Conservation (phyloP, 2,797 vertebrate species). For the Thalassophryne amazonica region DNA sequence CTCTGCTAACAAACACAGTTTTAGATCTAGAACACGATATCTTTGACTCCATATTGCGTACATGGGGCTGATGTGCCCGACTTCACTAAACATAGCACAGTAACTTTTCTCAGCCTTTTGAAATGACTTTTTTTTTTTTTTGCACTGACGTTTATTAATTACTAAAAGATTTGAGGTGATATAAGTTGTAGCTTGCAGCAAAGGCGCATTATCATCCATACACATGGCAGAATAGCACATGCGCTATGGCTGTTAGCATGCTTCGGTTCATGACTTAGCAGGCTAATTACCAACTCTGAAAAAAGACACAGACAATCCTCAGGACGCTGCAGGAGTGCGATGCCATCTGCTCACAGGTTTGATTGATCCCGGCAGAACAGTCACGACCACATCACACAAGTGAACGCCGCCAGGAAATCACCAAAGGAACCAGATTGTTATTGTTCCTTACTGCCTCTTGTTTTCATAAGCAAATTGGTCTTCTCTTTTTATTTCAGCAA, state of each 20-base stretch:
- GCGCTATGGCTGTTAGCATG: conserved; percentile 56
- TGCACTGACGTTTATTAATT: conserved; percentile 17
- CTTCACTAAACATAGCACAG: too few relatives aligned
- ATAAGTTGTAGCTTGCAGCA: conserved; percentile 24
- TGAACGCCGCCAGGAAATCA: conserved; percentile 65
- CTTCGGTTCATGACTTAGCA: conserved; percentile 48
- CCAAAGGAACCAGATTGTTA: conserved; percentile 67
- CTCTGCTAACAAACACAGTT: conserved; percentile 22
- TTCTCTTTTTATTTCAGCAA: conserved; percentile 11
- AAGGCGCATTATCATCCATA: conserved; percentile 29
- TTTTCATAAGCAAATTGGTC: conserved; percentile 68
- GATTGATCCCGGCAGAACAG: conserved; percentile 70
- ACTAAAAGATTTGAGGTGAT: conserved; percentile 3
- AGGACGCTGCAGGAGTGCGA: conserved; percentile 46
- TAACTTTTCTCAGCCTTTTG: not conserved
- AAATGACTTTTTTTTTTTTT: not conserved
- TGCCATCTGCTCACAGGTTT: conserved; percentile 66
- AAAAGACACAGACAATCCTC: conserved; percentile 56
- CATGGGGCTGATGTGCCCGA: too few relatives aligned
- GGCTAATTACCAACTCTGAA: conserved; percentile 61
- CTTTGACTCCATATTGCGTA: not conserved
- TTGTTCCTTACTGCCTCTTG: conserved; percentile 60
- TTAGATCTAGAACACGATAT: conserved; percentile 25
- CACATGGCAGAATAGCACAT: conserved; percentile 29
- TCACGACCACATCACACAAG: conserved; percentile 63